Evolutionary conservation across 2,113 vertebrate genomes (phyloP).

Genomic region (Gymnorhina tibicen): DNA sequence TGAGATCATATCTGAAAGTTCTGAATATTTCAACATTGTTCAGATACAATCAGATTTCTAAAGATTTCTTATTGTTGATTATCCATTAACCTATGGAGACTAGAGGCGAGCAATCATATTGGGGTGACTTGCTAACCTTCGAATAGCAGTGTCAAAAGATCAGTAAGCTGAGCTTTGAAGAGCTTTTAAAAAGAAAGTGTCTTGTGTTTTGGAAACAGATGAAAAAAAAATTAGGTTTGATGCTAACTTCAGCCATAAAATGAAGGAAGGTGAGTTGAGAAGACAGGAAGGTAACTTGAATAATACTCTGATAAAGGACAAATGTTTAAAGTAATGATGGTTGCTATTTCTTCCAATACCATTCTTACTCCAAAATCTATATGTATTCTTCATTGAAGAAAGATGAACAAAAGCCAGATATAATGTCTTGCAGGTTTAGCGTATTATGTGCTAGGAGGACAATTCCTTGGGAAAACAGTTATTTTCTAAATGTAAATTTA

Average conservation of each 20-base stretch:
- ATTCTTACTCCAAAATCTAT: not conserved
- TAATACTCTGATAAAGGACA: not conserved
- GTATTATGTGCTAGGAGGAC: not conserved
- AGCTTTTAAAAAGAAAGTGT: not conserved
- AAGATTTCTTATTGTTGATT: not conserved
- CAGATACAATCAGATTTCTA: not conserved
- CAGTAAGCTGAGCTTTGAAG: not conserved
- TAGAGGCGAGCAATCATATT: not conserved
- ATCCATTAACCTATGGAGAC: not conserved
- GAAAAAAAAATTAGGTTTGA: not conserved
- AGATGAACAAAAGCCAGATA: not conserved
- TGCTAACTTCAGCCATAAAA: not conserved
- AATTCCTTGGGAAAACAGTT: not conserved
- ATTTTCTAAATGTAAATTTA: not conserved
- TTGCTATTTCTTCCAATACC: not conserved
- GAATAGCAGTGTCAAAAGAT: not conserved
- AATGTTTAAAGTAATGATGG: not conserved
- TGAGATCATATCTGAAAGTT: not conserved
- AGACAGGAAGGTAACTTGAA: not conserved
- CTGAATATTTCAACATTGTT: not conserved
- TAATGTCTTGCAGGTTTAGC: not conserved
- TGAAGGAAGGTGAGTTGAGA: not conserved
- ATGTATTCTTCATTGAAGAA: not conserved
- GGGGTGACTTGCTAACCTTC: not conserved
- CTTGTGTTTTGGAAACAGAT: not conserved